A percentile compares a stretch with the other conserved stretches of the same genome.
These are phyloP conservation scores for Trichomycterus rosablanca DNA, from an alignment of 2,113 vertebrate species.

Conservation along the genomic window DNA sequence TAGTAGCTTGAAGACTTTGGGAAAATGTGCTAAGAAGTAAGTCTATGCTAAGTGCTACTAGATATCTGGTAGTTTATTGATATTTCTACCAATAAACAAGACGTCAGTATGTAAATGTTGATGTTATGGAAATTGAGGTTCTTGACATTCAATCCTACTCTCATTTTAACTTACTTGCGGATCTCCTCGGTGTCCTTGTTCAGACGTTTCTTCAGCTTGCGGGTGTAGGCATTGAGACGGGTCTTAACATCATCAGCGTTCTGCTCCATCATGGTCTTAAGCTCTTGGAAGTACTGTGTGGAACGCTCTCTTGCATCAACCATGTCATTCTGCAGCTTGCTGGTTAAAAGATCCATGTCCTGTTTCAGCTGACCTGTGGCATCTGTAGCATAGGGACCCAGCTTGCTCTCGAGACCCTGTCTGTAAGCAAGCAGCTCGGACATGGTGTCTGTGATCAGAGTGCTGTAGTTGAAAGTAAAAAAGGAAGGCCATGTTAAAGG, in stretches of 20 bases:
- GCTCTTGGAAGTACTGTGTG: constrained; percentile 64
- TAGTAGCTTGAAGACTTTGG: too few relatives aligned
- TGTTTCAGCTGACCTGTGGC: constrained; percentile 53
- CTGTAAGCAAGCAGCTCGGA: constrained; percentile 62
- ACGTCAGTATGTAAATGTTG: too few relatives aligned
- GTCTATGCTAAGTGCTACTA: too few relatives aligned
- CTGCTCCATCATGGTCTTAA: constrained; percentile 65
- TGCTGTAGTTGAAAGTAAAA: constrained; percentile 56
- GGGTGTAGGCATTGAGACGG: constrained; percentile 59
- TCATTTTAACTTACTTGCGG: constrained; percentile 55
- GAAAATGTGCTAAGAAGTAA: too few relatives aligned
- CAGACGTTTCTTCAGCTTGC: constrained; percentile 75
- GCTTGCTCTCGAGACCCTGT: constrained; percentile 54
- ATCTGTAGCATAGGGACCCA: constrained; percentile 57
- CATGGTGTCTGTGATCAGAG: constrained; percentile 72
- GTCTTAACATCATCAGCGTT: constrained; percentile 59
- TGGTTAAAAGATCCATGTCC: constrained; percentile 64
- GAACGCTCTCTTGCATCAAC: constrained; percentile 63
- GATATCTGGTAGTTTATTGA: too few relatives aligned
- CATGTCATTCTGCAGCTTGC: constrained; percentile 72
- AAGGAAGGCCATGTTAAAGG: neutral
- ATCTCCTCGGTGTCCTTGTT: constrained; percentile 69
- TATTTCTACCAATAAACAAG: too few relatives aligned
- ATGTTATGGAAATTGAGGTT: too few relatives aligned
- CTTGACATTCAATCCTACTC: too few relatives aligned